phyloP scores from a whole-genome alignment of 2,888 invertebrate genomes.

The Neoitamus cyanurus region DNA sequence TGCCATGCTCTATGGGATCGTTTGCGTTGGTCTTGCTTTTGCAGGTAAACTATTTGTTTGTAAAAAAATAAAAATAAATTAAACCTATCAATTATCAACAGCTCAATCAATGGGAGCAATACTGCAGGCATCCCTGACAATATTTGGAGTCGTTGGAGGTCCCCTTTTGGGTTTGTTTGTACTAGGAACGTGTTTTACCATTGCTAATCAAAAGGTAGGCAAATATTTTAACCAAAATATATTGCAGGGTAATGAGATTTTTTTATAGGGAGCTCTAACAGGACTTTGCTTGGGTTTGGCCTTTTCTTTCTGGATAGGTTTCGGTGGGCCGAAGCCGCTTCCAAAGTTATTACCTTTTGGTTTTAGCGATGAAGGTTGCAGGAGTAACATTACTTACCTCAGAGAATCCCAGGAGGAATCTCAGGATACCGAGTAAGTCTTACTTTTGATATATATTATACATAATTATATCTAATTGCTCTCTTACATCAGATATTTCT shows the following conservation, averaged over 20 bases:
- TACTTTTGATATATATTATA: too few relatives aligned
- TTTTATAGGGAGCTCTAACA: slow-evolving; percentile 73
- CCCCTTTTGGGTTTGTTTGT: slow-evolving; percentile 88
- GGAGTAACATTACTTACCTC: background rate
- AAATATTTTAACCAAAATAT: background rate
- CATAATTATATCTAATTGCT: background rate
- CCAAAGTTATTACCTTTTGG: slow-evolving; percentile 70
- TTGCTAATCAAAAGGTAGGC: slow-evolving; percentile 75
- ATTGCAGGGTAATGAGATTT: background rate
- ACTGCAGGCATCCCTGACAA: slow-evolving; percentile 87
- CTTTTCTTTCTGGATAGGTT: slow-evolving; percentile 84
- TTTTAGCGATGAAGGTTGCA: slow-evolving; percentile 72
- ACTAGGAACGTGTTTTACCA: slow-evolving; percentile 83
- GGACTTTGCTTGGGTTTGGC: slow-evolving; percentile 75
- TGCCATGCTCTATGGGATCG: slow-evolving; percentile 78
- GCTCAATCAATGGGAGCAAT: slow-evolving; percentile 86
- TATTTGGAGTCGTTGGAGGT: slow-evolving; percentile 89
- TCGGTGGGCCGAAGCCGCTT: slow-evolving; percentile 80
- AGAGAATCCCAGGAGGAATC: background rate
- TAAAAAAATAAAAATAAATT: slow-evolving; percentile 60
- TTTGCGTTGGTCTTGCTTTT: slow-evolving; percentile 85
- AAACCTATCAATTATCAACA: slow-evolving; percentile 55
- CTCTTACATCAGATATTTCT: slow-evolving; percentile 68
- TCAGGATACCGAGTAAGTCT: slow-evolving; percentile 11
- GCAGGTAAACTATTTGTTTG: slow-evolving; percentile 70